Evolutionary conservation across 2,797 vertebrate species (phyloP).

Genomic region (Pseudochaenichthys georgianus): DNA sequence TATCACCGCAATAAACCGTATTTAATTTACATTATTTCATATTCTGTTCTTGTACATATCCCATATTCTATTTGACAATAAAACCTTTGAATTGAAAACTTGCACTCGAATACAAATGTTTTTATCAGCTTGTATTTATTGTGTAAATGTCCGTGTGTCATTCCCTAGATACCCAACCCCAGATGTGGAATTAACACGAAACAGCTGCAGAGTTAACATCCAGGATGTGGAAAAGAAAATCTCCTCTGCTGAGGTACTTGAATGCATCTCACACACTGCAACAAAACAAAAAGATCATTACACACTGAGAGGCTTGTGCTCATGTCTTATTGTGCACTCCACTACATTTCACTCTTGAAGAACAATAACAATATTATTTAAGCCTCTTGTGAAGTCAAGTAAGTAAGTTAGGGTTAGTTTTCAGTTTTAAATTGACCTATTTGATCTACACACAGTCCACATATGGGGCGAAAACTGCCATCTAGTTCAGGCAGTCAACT

Average conservation of each 20-base stretch:
- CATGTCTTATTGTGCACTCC: background rate
- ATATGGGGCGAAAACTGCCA: too few species aligned
- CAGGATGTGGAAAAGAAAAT: slow-evolving; percentile 77
- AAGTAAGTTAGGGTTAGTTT: too few species aligned
- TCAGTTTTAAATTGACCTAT: too few species aligned
- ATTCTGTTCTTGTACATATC: too few species aligned
- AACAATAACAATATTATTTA: too few species aligned
- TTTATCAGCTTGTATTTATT: background rate
- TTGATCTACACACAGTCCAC: too few species aligned
- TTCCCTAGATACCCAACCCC: slow-evolving; percentile 60
- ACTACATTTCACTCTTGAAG: too few species aligned
- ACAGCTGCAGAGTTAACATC: slow-evolving; percentile 54
- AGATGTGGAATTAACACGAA: slow-evolving; percentile 38
- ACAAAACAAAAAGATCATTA: background rate
- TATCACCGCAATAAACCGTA: too few species aligned
- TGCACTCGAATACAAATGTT: background rate
- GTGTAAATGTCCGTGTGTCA: background rate
- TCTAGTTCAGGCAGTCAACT: too few species aligned
- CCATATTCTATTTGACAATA: too few species aligned
- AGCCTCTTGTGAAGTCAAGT: too few species aligned
- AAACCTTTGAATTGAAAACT: background rate
- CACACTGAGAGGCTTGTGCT: background rate
- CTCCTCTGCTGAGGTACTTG: slow-evolving; percentile 63
- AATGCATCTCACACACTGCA: background rate
- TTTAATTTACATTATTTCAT: too few species aligned